A percentile compares a stretch with the other conserved stretches of the same genome.
Evolutionary conservation across 2,888 invertebrate species (phyloP).

Genomic region (Trissolcus brochymenae): DNA sequence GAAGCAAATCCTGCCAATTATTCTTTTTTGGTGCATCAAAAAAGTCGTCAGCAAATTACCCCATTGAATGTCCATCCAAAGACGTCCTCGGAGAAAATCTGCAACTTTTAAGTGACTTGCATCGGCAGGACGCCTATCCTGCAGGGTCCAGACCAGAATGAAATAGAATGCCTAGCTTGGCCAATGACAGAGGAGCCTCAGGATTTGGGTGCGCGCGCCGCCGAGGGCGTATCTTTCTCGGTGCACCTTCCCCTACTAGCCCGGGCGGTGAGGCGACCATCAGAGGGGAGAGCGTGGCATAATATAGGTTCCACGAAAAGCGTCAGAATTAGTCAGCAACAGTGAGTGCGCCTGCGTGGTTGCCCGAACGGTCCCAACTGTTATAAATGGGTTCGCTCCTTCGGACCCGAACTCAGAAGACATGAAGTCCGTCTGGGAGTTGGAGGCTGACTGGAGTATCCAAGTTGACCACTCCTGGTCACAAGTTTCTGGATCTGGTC

Average conservation of each 20-base stretch:
- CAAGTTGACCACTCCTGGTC: background rate
- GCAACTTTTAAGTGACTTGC: constrained; percentile 15
- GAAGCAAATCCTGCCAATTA: no score
- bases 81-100: constrained; percentile 14
- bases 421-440: constrained; percentile 19
- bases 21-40: no score
- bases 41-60: background rate
- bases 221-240: constrained; percentile 30
- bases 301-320: constrained; percentile 40
- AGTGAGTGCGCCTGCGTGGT: constrained; percentile 72
- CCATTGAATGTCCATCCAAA: constrained; percentile 7
- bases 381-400: constrained; percentile 24
- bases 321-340: constrained; percentile 68
- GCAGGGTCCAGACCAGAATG: constrained; percentile 5
- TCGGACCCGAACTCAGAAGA: constrained; percentile 14
- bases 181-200: constrained; percentile 15
- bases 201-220: constrained; percentile 36
- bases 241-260: constrained; percentile 1
- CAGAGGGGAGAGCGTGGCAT: constrained; percentile 34
- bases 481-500: background rate
- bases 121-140: constrained; percentile 3
- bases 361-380: constrained; percentile 41
- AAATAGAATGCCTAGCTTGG: constrained; percentile 24
- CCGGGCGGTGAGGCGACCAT: background rate
- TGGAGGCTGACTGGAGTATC: background rate